phyloP scores from a whole-genome alignment of 2,797 vertebrate species.

The Chiloscyllium punctatum region DNA sequence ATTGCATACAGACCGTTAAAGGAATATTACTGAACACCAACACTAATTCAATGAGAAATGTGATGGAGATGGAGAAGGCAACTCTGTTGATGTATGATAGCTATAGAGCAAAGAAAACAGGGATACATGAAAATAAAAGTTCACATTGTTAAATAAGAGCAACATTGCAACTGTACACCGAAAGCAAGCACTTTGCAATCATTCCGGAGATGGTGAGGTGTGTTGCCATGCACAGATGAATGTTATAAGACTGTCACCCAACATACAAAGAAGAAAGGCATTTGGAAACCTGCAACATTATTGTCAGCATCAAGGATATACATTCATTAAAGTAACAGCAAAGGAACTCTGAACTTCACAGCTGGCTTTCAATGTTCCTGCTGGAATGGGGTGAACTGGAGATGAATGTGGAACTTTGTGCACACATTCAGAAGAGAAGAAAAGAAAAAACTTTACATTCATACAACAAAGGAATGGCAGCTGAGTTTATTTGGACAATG shows the following conservation, averaged over 20 bases:
- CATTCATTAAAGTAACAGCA: background rate
- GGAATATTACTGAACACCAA: background rate
- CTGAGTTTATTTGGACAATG: background rate
- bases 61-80: background rate
- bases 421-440: background rate
- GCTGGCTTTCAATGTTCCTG: background rate
- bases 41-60: background rate
- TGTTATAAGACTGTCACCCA: background rate
- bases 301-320: background rate
- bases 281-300: background rate
- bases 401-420: background rate
- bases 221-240: background rate
- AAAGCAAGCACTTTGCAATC: background rate
- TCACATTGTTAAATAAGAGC: background rate
- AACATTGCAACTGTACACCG: background rate
- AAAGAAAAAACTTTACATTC: background rate
- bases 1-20: background rate
- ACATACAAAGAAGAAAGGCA: background rate
- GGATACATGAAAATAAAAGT: background rate
- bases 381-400: background rate
- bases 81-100: background rate
- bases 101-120: background rate
- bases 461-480: background rate
- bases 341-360: background rate
- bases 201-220: background rate